Evolutionary conservation across 2,888 invertebrate species (phyloP).

Genomic region (Hydriomena furcata): DNA sequence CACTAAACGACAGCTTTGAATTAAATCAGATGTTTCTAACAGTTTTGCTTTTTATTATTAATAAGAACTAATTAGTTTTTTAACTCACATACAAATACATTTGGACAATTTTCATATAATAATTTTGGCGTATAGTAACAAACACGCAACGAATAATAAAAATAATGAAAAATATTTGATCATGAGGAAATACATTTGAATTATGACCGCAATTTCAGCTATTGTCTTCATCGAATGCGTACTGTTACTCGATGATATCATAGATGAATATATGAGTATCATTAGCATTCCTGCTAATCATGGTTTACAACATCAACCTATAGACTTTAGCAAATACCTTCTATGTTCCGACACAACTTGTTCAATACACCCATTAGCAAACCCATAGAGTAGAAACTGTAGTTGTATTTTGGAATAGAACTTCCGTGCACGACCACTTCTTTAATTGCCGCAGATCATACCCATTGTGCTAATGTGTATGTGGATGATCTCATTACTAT

Average conservation of each 20-base stretch:
- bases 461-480: constrained; percentile 46
- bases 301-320: constrained; percentile 45
- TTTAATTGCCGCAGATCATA: constrained; percentile 32
- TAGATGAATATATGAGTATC: constrained; percentile 45
- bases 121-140: background rate
- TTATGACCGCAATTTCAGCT: constrained; percentile 28
- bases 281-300: constrained; percentile 56
- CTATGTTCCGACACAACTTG: constrained; percentile 35
- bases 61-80: constrained; percentile 14
- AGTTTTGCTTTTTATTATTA: constrained; percentile 28
- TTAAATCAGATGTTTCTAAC: constrained; percentile 29
- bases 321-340: constrained; percentile 46
- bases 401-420: constrained; percentile 31
- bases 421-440: constrained; percentile 45
- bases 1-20: constrained; percentile 27
- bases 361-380: constrained; percentile 31
- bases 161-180: constrained; percentile 31
- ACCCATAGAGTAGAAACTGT: constrained; percentile 32
- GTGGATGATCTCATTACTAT: constrained; percentile 27
- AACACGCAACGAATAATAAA: too few relatives aligned
- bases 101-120: background rate
- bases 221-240: constrained; percentile 33
- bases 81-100: background rate
- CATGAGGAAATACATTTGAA: constrained; percentile 38
- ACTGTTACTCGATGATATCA: constrained; percentile 36